phyloP scores from a whole-genome alignment of 2,113 vertebrate species.

The Quiscalus mexicanus region DNA sequence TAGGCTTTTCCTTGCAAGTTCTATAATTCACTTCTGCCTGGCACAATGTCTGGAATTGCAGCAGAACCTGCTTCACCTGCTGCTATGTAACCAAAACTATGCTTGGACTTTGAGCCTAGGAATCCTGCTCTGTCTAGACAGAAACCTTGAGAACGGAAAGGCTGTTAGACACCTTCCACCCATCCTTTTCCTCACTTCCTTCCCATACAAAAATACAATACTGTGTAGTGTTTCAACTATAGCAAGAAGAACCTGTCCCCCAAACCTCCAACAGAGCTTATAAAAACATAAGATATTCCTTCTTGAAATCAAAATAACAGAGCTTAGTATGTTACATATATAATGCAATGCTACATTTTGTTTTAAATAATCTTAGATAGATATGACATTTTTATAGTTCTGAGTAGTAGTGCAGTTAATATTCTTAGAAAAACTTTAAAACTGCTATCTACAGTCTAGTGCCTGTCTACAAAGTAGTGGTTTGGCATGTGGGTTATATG shows the following conservation, averaged over 20 bases:
- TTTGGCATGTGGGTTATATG: rapidly evolving
- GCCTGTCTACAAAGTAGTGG: background rate
- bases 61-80: background rate
- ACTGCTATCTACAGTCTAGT: background rate
- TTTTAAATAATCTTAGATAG: background rate
- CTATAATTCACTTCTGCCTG: background rate
- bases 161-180: background rate
- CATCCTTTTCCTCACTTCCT: background rate
- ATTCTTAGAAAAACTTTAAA: background rate
- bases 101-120: background rate
- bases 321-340: background rate
- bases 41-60: background rate
- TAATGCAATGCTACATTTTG: background rate
- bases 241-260: background rate
- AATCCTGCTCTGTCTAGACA: background rate
- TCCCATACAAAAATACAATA: background rate
- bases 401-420: background rate
- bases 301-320: background rate
- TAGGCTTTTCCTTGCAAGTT: background rate
- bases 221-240: background rate
- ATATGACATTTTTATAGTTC: background rate
- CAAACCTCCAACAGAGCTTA: background rate
- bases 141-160: background rate
- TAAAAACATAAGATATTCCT: background rate
- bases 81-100: background rate